Base-by-base conservation (phyloP, 2,113 vertebrate species). In the Tyrannus savana region DNA sequence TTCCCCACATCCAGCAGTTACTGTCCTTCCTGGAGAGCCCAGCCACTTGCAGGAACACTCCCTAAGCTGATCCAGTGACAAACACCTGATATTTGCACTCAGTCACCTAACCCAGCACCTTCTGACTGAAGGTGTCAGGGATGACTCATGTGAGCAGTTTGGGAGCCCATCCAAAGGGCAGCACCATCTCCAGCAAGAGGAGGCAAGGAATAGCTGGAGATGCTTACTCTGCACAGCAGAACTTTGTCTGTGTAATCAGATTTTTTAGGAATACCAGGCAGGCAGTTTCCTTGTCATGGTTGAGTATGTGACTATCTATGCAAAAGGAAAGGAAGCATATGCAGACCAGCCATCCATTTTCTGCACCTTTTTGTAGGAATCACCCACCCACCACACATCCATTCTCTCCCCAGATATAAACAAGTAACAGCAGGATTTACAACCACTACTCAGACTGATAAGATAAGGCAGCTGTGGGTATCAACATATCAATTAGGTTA, bases 131-230 rank as follows among this genome's bases (percentile, higher is more conserved):
- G 35, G 16, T 2, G 6, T 23, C 19, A 63, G 33, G 64, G 19
- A 81, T 24, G 35, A 63, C 35, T 52, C 35, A 7, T 0, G 0
- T 10, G 33, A 86, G 66, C n/a, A 82, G 35, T 39, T 19, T 0
- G 2, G 21, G 4, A 77, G 12, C 47, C 50, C 31, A 87, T 55
- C 15, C 27, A 72, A 58, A 79, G 28, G 1, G 4, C 6, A 81
- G 18, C 55, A 77, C 4, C 6, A 39, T 2, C 27, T 56, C 63
- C 72, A 80, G 68, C 23, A 84, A 41, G 12, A 84, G 39, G 39
- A 22, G 46, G 19, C 7, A 62, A 73, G 25, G 21, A 87, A 63
- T 1, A 60, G 39, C 52, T 46, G 37, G 33, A 33, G 19, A 62
- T 33, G 8, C 11, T 14, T 66, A 28, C 21, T 24, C 35, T 30